Conservation (phyloP, 2,113 vertebrate species). For the Erinaceus europaeus region DNA sequence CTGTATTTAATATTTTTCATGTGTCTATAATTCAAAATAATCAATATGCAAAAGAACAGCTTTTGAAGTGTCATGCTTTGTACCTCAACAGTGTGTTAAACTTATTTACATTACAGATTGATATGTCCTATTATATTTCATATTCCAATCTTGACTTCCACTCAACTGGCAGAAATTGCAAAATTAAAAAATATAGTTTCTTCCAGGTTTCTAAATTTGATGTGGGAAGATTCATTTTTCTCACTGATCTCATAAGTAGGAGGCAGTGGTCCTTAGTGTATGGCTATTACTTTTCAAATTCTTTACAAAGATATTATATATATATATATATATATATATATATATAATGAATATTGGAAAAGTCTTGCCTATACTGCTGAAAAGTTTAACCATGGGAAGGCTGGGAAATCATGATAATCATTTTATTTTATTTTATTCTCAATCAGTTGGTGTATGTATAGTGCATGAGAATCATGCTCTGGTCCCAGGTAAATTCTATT, state of each 20-base stretch:
- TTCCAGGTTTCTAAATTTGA: not conserved
- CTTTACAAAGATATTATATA: not conserved
- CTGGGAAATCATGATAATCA: not conserved
- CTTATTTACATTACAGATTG: not conserved
- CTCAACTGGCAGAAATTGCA: not conserved
- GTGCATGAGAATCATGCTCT: not conserved
- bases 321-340: not conserved
- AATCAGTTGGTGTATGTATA: not conserved
- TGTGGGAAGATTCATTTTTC: not conserved
- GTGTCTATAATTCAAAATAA: not conserved
- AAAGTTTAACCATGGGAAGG: not conserved
- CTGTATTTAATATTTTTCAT: not conserved
- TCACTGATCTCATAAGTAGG: not conserved
- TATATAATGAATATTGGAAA: not conserved
- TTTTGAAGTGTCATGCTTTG: not conserved
- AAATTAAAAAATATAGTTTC: not conserved
- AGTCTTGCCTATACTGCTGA: not conserved
- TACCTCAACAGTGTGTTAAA: not conserved
- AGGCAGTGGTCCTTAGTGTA: not conserved
- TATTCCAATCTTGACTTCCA: not conserved
- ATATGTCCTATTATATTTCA: not conserved
- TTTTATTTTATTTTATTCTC: not conserved
- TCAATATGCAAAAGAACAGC: not conserved
- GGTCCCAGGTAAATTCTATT: not conserved
- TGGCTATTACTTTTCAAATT: not conserved